These are phyloP conservation scores for Calcarius lapponicus DNA, from an alignment of 2,797 vertebrate genomes.

Conservation along the genomic window DNA sequence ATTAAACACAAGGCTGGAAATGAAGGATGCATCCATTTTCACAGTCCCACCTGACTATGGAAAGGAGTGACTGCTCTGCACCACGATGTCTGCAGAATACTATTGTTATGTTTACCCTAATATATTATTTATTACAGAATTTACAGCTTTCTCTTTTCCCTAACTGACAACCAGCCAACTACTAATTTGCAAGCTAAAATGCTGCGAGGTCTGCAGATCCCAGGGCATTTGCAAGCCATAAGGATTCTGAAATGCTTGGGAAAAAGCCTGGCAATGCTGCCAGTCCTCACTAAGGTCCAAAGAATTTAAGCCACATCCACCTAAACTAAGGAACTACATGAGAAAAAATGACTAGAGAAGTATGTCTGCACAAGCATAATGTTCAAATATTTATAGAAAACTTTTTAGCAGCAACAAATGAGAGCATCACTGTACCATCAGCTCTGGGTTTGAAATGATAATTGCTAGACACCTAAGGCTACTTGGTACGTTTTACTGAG, in stretches of 20 bases:
- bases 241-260: neutral
- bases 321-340: neutral
- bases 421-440: neutral
- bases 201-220: neutral
- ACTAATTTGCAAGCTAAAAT: slow-evolving; percentile 19
- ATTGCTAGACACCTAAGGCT: neutral
- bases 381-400: neutral
- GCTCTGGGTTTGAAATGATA: neutral
- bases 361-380: neutral
- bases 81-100: neutral
- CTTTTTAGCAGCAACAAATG: neutral
- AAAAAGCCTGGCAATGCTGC: neutral
- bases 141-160: neutral
- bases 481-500: neutral
- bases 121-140: slow-evolving; percentile 25
- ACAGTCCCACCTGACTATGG: neutral
- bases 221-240: neutral
- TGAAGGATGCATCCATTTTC: neutral
- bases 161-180: neutral
- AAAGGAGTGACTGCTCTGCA: neutral
- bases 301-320: neutral
- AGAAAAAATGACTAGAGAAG: neutral
- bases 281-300: neutral
- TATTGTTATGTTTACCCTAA: neutral
- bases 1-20: neutral